Evolutionary conservation across 2,888 invertebrate genomes (phyloP), one percentile per base, ranked within the genome.

Genomic region (Spicauda simplicius): DNA sequence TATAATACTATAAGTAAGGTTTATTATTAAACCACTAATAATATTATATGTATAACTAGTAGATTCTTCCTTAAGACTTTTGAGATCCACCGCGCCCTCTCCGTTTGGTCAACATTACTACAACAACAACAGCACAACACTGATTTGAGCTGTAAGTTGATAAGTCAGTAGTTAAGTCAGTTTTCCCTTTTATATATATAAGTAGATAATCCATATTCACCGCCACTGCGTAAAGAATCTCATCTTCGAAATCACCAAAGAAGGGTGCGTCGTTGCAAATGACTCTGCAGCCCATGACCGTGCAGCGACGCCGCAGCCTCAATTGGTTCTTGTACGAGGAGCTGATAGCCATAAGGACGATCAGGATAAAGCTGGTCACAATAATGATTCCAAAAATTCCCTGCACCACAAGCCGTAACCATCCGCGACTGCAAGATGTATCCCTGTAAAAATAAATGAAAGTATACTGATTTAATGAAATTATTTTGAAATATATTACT

Each of bases 361-460:
- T 91, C 16, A 92, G 69, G 4, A 88, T 76, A 70, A 92, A 92
- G 65, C 90, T 90, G 14, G 76, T 71, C 1, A 89, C 88, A 0
- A 87, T 90, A 48, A 93, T 77, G 0, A 79, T 64, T 0, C 89
- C 89, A 67, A 91, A 93, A 58, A 84, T 77, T 12, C 73, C 73
- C 70, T 93, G 91, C 0, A 91, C 83, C 12, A 85, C 66, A 12
- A 86, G 54, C 10, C 85, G 82, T 0, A 91, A 75, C 90, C 91
- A 90, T 10, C 89, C 88, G 8, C 80, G 78, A 69, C 83, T 87
- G 74, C 90, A 91, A 74, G 90, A 89, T 69, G 91, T 79, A 19
- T 84, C 85, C 65, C 92, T 92, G 3, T n/a, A 64, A 19, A 18
- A 25, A 41, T 2, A 41, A 14, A 14, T 12, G 41, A 41, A 14